Base-by-base conservation (phyloP, 2,113 vertebrate species). In the Climacteris rufus region DNA sequence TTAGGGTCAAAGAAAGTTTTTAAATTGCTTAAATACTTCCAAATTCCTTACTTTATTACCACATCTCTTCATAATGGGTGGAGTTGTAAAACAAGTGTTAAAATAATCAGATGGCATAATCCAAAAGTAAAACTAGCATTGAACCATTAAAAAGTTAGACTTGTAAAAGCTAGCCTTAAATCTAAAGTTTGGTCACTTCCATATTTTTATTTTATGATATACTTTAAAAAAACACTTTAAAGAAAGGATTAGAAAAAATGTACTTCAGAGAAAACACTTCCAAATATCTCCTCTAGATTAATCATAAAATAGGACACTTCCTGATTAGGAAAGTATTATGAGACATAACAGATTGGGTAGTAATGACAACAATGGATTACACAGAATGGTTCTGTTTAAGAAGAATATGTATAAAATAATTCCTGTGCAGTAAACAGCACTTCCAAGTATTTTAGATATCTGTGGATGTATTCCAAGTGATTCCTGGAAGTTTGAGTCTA, bases 241-340 rank as follows among this genome's bases (percentile, higher is more conserved):
- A 94, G 71, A 80, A 79, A 91, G 33, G 49, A 90, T 77, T 91
- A 52, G 40, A 24, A 79, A 89, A 85, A 94, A 76, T 13, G 31
- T 52, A 69, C 68, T 94, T 93, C 22, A 49, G 83, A 83, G 59
- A 80, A 88, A 85, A 82, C 17, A 81, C 59, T 96, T 95, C 10
- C 37, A 75, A 69, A 90, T 70, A 80, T 70, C 66, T 90, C 78
- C 27, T 52, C 42, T 86, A 82, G 90, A 92, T 96, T 96, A 94
- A 83, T 94, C 45, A 91, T 93, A 74, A 97, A 97, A 95, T 88
- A 91, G 93, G 93, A 63, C 90, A 83, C 47, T 96, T 94, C 85
- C 90, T 90, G 93, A 96, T 96, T 92, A 94, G 75, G 60, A 61
- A 90, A 91, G 94, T 52, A 95, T 93, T 96, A 96, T 52, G 45